phyloP scores from a whole-genome alignment of 2,113 vertebrate species.

The Gulo gulo region DNA sequence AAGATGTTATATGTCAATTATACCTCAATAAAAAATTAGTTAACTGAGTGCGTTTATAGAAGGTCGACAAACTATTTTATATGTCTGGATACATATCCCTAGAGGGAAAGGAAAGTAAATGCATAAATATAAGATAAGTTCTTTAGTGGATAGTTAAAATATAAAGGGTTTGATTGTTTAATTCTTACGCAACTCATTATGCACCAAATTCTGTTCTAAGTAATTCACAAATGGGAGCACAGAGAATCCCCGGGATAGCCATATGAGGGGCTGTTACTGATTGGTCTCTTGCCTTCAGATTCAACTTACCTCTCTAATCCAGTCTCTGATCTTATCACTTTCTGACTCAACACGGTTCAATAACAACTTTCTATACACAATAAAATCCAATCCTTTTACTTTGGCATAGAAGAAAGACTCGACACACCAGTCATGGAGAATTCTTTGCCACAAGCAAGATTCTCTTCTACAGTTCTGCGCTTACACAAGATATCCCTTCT shows the following conservation, averaged over 20 bases:
- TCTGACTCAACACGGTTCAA: neutral
- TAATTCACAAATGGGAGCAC: neutral
- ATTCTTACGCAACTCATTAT: neutral
- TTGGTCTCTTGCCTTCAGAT: neutral
- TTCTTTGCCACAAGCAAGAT: neutral
- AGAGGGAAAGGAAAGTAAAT: neutral
- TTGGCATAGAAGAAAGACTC: neutral
- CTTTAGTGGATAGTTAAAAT: neutral
- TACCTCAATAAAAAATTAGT: neutral
- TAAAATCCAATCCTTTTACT: neutral
- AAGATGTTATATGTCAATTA: neutral
- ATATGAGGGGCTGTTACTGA: neutral
- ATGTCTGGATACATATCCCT: neutral
- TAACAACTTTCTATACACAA: neutral
- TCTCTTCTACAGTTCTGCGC: neutral
- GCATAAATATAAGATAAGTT: neutral
- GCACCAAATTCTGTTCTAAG: neutral
- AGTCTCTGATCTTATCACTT: neutral
- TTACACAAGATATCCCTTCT: neutral
- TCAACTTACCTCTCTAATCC: neutral
- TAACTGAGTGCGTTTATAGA: neutral
- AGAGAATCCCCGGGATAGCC: accelerated
- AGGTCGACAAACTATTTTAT: neutral
- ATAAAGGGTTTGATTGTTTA: neutral
- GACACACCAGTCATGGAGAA: neutral